Percentiles rank a stretch among this genome's conserved stretches.
These are phyloP conservation scores for Ctenodactylus gundi DNA, from an alignment of 2,113 vertebrate species.

Conservation along the genomic window DNA sequence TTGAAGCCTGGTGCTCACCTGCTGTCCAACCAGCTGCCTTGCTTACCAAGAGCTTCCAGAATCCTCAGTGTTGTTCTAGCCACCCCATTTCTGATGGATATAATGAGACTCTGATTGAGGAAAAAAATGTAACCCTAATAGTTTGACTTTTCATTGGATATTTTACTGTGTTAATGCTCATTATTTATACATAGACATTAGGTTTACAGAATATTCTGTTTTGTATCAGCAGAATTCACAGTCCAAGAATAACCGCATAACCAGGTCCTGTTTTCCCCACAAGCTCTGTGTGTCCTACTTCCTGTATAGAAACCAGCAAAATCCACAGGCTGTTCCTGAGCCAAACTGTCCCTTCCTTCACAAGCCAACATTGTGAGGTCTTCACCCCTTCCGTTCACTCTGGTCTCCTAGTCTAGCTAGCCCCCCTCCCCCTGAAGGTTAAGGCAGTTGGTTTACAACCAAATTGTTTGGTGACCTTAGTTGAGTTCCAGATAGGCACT, in stretches of 20 bases:
- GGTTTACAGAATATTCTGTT: conserved; percentile 79
- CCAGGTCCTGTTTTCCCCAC: conserved; percentile 22
- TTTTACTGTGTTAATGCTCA: conserved; percentile 82
- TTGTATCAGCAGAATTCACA: conserved; percentile 66
- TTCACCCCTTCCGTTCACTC: background rate
- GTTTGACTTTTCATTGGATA: conserved; percentile 75
- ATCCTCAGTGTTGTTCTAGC: conserved; percentile 40
- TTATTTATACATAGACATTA: conserved; percentile 81
- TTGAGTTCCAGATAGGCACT: conserved; percentile 74
- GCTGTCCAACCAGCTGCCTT: conserved; percentile 63
- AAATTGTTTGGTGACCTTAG: conserved; percentile 70
- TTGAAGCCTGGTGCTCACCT: conserved; percentile 65
- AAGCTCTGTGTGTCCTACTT: conserved; percentile 5
- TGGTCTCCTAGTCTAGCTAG: background rate
- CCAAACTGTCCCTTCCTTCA: background rate
- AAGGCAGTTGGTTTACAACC: conserved; percentile 81
- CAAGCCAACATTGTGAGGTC: background rate
- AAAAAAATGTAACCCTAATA: conserved; percentile 53
- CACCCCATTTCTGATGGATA: conserved; percentile 20
- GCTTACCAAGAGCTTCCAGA: conserved; percentile 40
- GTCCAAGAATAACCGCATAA: conserved; percentile 47
- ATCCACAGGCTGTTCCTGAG: conserved; percentile 4
- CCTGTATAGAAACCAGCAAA: conserved; percentile 44
- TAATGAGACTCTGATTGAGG: conserved; percentile 48
- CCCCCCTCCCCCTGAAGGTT: background rate